phyloP scores from a whole-genome alignment of 1,140 invertebrate species.

The Drosophila baimaii region DNA sequence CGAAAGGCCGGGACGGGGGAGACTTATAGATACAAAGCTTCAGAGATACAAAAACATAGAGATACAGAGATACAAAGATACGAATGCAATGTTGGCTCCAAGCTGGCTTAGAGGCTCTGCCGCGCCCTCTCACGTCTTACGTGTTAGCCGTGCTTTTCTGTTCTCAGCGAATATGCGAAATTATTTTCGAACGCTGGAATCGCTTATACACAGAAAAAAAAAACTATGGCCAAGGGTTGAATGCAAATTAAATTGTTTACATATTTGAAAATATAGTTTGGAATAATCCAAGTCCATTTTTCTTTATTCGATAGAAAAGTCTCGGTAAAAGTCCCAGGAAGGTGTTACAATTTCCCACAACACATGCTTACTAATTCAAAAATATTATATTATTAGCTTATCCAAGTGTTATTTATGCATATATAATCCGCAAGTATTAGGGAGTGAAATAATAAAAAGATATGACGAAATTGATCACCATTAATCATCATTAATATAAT shows the following conservation, averaged over 20 bases:
- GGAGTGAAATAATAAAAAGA: no score
- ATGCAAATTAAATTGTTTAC: background rate
- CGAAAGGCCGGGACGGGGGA: slow-evolving; percentile 15
- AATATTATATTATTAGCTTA: no score
- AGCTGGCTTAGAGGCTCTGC: slow-evolving; percentile 39
- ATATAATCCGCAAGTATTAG: no score
- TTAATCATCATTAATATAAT: background rate
- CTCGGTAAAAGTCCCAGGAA: no score
- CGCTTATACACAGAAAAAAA: slow-evolving; percentile 17
- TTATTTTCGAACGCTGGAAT: slow-evolving; percentile 57
- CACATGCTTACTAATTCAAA: no score
- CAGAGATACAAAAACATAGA: slow-evolving; percentile 27
- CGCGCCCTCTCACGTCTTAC: slow-evolving; percentile 73
- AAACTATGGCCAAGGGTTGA: no score
- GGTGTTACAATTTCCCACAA: no score
- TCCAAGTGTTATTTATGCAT: no score
- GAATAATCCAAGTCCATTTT: no score
- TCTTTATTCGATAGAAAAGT: no score
- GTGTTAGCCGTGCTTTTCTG: slow-evolving; percentile 45
- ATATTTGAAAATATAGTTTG: no score
- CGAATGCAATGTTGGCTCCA: slow-evolving; percentile 28
- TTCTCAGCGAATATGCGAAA: slow-evolving; percentile 52
- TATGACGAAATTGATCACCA: no score
- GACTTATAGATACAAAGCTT: slow-evolving; percentile 36
- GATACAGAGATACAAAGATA: slow-evolving; percentile 34